Evolutionary conservation across 2,797 vertebrate genomes (phyloP).

Genomic region (Alca torda): DNA sequence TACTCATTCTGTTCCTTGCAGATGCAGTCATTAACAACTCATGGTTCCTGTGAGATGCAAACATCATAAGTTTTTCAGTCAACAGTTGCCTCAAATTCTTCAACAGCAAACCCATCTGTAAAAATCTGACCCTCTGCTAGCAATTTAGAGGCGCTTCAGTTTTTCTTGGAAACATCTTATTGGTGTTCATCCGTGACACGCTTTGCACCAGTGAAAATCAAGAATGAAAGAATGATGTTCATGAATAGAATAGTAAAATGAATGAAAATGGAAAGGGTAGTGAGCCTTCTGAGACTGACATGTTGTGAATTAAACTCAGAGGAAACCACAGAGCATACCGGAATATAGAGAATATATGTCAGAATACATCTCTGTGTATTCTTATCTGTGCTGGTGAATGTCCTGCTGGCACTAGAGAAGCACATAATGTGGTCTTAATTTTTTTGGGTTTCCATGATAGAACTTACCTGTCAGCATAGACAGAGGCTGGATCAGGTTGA

Average conservation of each 20-base stretch:
- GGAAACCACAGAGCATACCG: background rate
- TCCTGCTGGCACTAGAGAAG: background rate
- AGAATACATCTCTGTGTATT: background rate
- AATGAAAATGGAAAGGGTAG: background rate
- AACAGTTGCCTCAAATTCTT: background rate
- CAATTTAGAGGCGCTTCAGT: background rate
- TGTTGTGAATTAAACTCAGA: background rate
- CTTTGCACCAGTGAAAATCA: background rate
- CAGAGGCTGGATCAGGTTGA: background rate
- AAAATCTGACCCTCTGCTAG: background rate
- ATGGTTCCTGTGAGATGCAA: background rate
- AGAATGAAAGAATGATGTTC: background rate
- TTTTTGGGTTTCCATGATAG: background rate
- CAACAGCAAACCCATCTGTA: background rate
- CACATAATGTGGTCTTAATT: background rate
- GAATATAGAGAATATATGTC: background rate
- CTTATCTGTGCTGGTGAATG: background rate
- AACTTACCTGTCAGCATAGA: background rate
- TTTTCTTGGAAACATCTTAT: background rate
- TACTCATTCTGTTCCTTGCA: background rate
- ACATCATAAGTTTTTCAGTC: background rate
- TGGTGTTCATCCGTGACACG: background rate
- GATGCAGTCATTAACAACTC: background rate
- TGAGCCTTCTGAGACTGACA: background rate
- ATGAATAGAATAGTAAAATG: background rate